Evolutionary conservation across 2,888 invertebrate genomes (phyloP), one percentile per base, ranked within the genome.

Genomic region (Marasmarcha lunaedactyla): DNA sequence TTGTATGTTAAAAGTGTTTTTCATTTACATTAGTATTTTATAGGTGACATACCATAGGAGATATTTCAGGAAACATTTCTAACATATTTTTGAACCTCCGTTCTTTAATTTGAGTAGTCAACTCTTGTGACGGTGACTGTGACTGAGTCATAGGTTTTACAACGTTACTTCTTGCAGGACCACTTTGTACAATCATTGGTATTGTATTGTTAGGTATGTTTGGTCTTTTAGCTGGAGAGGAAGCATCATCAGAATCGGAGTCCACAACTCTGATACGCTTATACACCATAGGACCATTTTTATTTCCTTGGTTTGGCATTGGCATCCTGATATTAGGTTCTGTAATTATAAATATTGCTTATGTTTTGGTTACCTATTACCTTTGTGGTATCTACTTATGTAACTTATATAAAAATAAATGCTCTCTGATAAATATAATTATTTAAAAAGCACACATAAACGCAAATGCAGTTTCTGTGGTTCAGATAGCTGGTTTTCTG

Each of bases 11-110:
- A n/a, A n/a, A n/a, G n/a, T n/a, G n/a, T n/a, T n/a, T n/a, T n/a
- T n/a, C n/a, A n/a, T n/a, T n/a, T n/a, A n/a, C n/a, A n/a, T n/a
- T n/a, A n/a, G n/a, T n/a, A n/a, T n/a, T n/a, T n/a, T n/a, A n/a
- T n/a, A n/a, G n/a, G n/a, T 3, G 44, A 62, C 72, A 68, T 67
- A 89, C 89, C 68, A 86, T 69, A 20, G 85, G 81, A 46, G 87
- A 84, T 49, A 87, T 70, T 41, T 85, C 79, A 3, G 89, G 89
- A 54, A 88, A 89, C 70, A 87, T 86, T 57, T 86, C 84, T 46
- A 85, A 67, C 69, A 90, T 85, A 62, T 88, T 88, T 57, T 85
- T 81, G 57, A 89, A 85, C 45, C 87, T 74, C 39, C 85, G 74
- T 52, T 88, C 87, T 47, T 85, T 85, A n/a, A 86, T 73, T 34